Base-by-base conservation (phyloP, 2,888 invertebrate species). In the Sycophila texana region DNA sequence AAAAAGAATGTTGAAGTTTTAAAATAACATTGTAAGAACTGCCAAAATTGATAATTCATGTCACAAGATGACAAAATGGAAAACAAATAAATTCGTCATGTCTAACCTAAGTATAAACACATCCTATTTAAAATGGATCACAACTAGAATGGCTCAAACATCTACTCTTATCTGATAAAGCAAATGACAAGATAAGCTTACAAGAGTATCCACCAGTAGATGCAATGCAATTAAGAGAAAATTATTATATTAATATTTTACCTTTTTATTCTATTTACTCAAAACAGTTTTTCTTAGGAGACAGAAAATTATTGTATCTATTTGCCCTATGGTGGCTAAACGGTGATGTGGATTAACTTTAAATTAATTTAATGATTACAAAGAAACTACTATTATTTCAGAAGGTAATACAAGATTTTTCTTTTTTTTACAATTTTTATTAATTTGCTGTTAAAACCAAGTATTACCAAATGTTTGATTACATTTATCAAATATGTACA, bases 141-240 rank as follows among this genome's bases (percentile, higher is more conserved):
- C 57, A 74, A 47, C 74, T 67, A 79, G 20, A 73, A 67, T 77
- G 60, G 70, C 68, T 72, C 60, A 79, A 74, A 71, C 22, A 67
- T 63, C 74, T 80, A 80, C 77, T 70, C 60, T 74, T 71, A 77
- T 76, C 66, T 77, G 74, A 74, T 74, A 77, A 74, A 60, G 66
- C 75, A 77, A 70, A 77, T 81, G 71, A 74, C 61, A 77, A 81
- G 66, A 72, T 77, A 78, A 81, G 81, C 81, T 81, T 81, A 81
- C 81, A 77, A 78, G 55, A 72, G 20, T 70, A 73, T 81, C 78
- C 81, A 68, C 68, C 66, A 65, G 78, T 75, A 67, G 72, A 75
- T 71, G 73, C 67, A 63, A 76, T 75, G 73, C 30, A 76, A 73
- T 71, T 71, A 68, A 76, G 70, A 79, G 55, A 81, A 78, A 75